Evolutionary conservation across 2,797 vertebrate genomes (phyloP).

Genomic region (Sphenodon punctatus): DNA sequence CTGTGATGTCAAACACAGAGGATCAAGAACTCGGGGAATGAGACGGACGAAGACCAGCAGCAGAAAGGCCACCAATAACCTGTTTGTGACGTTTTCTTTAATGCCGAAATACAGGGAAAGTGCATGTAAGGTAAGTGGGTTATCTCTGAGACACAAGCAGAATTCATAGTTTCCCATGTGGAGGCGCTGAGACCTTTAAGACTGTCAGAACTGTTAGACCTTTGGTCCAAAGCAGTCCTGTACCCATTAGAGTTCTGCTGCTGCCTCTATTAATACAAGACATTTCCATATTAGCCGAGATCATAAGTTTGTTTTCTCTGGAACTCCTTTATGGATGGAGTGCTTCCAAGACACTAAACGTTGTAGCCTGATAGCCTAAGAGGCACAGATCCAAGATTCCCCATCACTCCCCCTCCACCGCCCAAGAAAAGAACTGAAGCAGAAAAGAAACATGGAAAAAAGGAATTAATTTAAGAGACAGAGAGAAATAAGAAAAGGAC

Average conservation of each 20-base stretch:
- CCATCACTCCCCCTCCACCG: not conserved
- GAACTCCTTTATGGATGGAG: conserved; percentile 73
- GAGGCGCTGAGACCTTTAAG: not conserved
- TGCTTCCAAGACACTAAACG: conserved; percentile 73
- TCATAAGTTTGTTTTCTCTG: conserved; percentile 78
- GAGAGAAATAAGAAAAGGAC: not conserved
- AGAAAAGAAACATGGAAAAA: not conserved
- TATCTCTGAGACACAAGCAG: conserved; percentile 6
- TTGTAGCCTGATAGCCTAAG: conserved; percentile 65
- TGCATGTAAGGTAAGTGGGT: not conserved
- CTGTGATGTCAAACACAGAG: not conserved
- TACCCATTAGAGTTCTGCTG: conserved; percentile 23
- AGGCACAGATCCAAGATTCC: conserved; percentile 72
- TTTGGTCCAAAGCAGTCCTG: not conserved
- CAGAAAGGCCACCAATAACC: conserved; percentile 14
- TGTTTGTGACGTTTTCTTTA: too few species aligned
- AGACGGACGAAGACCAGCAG: not conserved
- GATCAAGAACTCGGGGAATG: fast-evolving
- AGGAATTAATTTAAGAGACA: conserved; percentile 11
- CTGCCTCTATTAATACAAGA: conserved; percentile 49
- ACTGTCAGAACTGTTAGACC: conserved; percentile 24
- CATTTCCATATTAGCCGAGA: conserved; percentile 58
- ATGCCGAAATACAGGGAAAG: too few species aligned
- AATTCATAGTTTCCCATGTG: fast-evolving
- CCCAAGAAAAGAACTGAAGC: conserved; percentile 28